A percentile compares a stretch with the other conserved stretches of the same genome.
Conservation (phyloP, 2,113 vertebrate species). For the Maccullochella peelii region DNA sequence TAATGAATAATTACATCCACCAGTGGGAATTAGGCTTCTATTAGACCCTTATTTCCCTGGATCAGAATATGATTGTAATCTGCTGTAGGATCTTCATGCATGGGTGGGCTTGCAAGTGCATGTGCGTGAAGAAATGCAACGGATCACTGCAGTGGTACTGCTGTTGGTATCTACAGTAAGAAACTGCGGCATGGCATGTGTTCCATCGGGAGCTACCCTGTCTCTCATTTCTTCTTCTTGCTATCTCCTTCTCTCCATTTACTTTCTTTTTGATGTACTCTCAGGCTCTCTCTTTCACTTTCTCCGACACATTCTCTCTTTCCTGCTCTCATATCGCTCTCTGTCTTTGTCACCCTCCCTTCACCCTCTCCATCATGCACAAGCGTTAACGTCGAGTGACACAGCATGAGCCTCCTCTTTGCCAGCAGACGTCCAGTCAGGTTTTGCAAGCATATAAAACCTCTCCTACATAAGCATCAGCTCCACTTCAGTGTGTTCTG, state of each 20-base stretch:
- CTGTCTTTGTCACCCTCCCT: constrained; percentile 26
- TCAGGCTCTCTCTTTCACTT: neutral
- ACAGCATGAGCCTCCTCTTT: constrained; percentile 18
- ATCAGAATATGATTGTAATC: constrained; percentile 40
- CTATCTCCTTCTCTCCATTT: neutral
- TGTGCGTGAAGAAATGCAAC: constrained; percentile 1
- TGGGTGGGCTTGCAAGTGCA: neutral
- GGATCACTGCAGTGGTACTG: constrained; percentile 30
- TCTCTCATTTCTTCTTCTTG: neutral
- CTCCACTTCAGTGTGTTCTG: constrained; percentile 48
- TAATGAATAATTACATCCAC: constrained; percentile 57
- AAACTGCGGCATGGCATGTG: constrained; percentile 28
- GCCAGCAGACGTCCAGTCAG: constrained; percentile 48
- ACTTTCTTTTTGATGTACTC: neutral
- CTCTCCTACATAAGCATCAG: constrained; percentile 29
- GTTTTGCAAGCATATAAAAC: constrained; percentile 30
- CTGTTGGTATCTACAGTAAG: constrained; percentile 5
- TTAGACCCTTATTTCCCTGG: constrained; percentile 37
- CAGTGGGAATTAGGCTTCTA: constrained; percentile 36
- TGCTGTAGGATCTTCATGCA: constrained; percentile 9
- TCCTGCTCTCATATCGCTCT: constrained; percentile 8
- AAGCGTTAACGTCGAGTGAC: neutral
- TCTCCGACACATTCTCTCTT: neutral
- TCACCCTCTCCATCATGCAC: constrained; percentile 8
- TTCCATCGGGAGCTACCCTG: neutral